Base-by-base conservation (phyloP, 2,797 vertebrate species). In the Myotis pilosus region DNA sequence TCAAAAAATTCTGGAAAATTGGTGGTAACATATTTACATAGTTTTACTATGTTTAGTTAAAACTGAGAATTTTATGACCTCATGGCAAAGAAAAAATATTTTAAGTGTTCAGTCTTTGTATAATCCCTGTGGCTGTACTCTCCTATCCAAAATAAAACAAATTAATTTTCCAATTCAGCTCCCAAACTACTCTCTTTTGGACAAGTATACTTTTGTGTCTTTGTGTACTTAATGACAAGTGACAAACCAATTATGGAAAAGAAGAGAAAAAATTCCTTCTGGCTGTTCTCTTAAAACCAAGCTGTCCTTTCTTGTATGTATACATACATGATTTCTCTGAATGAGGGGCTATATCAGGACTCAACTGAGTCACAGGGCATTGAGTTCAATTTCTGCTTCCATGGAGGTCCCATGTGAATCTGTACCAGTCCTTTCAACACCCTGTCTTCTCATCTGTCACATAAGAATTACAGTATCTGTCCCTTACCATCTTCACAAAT, bases 1-100 rank as follows among this genome's bases (percentile, higher is more conserved):
- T 94, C 96, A 95, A 96, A 97, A 88, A 97, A 93, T 91, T 95
- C 87, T 93, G 76, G 95, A 97, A 97, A 98, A 96, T 94, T 95
- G 83, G 62, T 97, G 0, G 51, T 96, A 97, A 97, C 69, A 71
- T 97, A 96, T 97, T 97, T 96, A 97, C 87, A 96, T 94, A 97
- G 95, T 95, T 94, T 96, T 94, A 94, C 87, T 92, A 84, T 80
- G 20, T 92, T 97, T 97, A 96, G 93, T 97, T 97, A 96, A 98
- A 97, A 97, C 94, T 94, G 97, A 95, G 38, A 92, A 97, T 95
- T 97, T 94, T 94, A 94, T 96, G 81, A 97, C 96, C 81, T 95
- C 89, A 92, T 94, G 87, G 95, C 91, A 97, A 98, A 76, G 93
- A 79, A 90, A 86, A 55, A 98, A 97, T 95, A 94, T 96, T 98